These are phyloP conservation scores for Selene dorsalis DNA, from an alignment of 2,797 vertebrate genomes.

Conservation along the genomic window DNA sequence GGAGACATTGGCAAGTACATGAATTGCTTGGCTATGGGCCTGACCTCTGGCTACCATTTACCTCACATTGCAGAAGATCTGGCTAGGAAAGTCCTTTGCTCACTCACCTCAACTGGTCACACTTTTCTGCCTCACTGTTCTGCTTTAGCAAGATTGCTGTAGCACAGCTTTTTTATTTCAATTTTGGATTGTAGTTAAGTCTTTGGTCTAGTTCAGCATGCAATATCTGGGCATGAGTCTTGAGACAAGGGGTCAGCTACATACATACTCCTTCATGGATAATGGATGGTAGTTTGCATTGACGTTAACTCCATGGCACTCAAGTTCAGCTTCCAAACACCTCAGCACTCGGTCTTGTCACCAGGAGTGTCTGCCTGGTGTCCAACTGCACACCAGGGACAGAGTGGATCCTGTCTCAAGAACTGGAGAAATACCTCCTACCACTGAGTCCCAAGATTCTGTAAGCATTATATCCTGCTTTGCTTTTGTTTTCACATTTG, in stretches of 20 bases:
- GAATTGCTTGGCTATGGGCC: neutral
- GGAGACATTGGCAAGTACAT: neutral
- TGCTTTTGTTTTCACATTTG: no score
- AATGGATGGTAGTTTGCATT: neutral
- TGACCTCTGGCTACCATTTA: neutral
- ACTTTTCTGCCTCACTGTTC: conserved; percentile 6
- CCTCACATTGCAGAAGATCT: neutral
- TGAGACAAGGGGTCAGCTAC: neutral
- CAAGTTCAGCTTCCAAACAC: neutral
- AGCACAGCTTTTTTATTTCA: neutral
- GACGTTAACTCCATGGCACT: neutral
- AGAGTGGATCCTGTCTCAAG: neutral
- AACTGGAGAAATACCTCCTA: no score
- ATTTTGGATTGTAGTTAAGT: neutral
- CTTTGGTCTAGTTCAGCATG: neutral
- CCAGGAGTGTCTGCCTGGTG: neutral
- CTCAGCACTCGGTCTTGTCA: neutral
- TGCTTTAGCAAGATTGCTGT: conserved; percentile 15
- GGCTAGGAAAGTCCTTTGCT: neutral
- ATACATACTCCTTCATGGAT: neutral
- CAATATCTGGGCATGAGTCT: neutral
- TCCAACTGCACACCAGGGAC: neutral
- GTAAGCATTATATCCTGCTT: no score
- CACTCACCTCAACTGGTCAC: neutral
- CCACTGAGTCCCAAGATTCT: no score